phyloP scores from a whole-genome alignment of 2,797 vertebrate species.

The Mormyrops boulengeri region DNA sequence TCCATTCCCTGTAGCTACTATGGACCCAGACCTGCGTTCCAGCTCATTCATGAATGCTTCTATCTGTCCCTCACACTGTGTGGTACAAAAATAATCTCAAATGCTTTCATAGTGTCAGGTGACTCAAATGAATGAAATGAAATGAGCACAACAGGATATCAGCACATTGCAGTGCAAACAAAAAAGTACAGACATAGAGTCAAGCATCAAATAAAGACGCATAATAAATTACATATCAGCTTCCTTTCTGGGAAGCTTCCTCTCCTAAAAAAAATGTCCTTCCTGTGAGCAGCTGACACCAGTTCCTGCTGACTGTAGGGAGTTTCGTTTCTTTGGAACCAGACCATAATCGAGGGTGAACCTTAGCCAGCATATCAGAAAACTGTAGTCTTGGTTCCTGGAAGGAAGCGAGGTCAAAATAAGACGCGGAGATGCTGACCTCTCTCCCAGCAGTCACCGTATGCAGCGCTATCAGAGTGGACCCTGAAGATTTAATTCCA shows the following conservation, averaged over 20 bases:
- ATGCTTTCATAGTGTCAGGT: neutral
- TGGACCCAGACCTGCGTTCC: neutral
- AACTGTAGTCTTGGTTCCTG: neutral
- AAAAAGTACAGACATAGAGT: neutral
- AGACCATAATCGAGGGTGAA: neutral
- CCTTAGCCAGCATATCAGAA: neutral
- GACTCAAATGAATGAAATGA: neutral
- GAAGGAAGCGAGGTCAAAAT: conserved; percentile 6
- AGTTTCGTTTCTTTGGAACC: conserved; percentile 1
- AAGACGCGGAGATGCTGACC: conserved; percentile 7
- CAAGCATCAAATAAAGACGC: neutral
- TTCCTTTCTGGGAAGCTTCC: neutral
- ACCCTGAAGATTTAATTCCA: neutral
- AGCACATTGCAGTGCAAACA: neutral
- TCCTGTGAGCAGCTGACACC: neutral
- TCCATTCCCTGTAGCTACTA: neutral
- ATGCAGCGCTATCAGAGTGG: neutral
- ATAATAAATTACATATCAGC: neutral
- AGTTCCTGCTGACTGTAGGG: neutral
- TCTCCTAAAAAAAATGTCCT: neutral
- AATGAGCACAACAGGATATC: neutral
- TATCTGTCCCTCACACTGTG: neutral
- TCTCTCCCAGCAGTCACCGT: conserved; percentile 8
- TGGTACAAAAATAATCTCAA: neutral
- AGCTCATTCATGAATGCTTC: neutral